A percentile compares a stretch with the other conserved stretches of the same genome.
These are phyloP conservation scores for Sarcoramphus papa DNA, from an alignment of 2,797 vertebrate genomes.

Conservation along the genomic window DNA sequence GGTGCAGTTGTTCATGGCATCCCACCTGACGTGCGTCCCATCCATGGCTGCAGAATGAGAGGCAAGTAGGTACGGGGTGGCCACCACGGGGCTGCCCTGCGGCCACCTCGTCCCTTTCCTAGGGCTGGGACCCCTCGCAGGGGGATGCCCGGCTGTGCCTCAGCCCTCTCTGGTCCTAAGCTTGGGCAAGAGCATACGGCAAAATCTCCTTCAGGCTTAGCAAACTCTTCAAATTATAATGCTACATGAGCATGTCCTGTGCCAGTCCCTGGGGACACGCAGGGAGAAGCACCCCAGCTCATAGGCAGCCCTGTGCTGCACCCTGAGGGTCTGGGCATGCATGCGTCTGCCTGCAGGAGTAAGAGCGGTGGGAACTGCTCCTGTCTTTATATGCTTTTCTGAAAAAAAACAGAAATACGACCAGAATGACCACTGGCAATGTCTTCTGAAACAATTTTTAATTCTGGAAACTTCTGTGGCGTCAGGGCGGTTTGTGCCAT, in stretches of 20 bases:
- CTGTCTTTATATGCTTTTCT: neutral
- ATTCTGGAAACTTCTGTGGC: neutral
- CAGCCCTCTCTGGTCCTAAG: neutral
- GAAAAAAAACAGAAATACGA: neutral
- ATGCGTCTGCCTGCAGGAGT: accelerated
- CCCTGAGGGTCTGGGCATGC: neutral
- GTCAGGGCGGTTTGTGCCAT: accelerated
- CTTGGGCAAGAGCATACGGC: accelerated
- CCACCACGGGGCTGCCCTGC: neutral
- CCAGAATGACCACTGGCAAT: neutral
- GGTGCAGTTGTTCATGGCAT: conserved; percentile 49
- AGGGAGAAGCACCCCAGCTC: neutral
- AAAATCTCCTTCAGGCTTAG: neutral
- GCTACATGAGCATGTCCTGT: accelerated
- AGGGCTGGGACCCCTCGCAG: neutral
- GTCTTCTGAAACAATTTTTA: neutral
- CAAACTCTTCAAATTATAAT: neutral
- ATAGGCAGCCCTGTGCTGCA: neutral
- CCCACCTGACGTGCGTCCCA: neutral
- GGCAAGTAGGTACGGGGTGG: accelerated
- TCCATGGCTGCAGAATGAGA: neutral
- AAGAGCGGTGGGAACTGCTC: accelerated
- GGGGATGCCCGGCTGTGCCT: neutral
- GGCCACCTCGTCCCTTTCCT: accelerated
- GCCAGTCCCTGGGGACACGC: neutral